Evolutionary conservation across 2,113 vertebrate genomes (phyloP), one percentile per base, ranked within the genome.

Genomic region (Cisticola juncidis): DNA sequence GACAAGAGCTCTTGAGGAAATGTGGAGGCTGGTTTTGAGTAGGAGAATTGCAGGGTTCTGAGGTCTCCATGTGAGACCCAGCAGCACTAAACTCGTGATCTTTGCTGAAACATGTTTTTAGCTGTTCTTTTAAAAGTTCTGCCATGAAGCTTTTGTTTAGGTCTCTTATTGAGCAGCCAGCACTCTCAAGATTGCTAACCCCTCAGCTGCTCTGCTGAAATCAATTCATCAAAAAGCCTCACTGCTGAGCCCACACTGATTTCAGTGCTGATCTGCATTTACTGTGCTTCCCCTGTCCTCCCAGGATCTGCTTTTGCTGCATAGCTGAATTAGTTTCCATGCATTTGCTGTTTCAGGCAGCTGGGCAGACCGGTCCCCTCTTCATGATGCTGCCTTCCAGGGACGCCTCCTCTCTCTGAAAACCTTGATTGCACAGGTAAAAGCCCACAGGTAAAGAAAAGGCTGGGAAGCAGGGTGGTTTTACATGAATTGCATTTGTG

Each of bases 301-400:
- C 36, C 12, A 22, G 66, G 45, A 51, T 33, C 40, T 76, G 33
- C 33, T 71, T 79, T 66, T 83, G 48, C 40, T 45, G 5, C 38
- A 44, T 11, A 18, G 17, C 86, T 95, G 80, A 95, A 68, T 48
- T 29, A 53, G 57, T 42, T 36, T 38, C 35, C 72, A 5, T 29
- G 68, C 25, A 7, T 92, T 51, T 74, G 88, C 94, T 96, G 29
- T 98, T 96, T 80, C 97, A 99, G 99, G 98, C 54, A 97, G 97
- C 57, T 99, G 98, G 98, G 98, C 98, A 22, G 99, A 99, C 96
- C 97, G 98, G 82, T 99, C 98, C 54, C 98, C 98, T n/a, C 98
- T 99, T 45, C 99, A 99, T 5, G 99, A 99, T 9, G 99, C 99
- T 47, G 99, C 99, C 11, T 99, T 97, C 95, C 99, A 99, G 71